phyloP scores from a whole-genome alignment of 2,888 invertebrate species.

The Margaritifera margaritifera region DNA sequence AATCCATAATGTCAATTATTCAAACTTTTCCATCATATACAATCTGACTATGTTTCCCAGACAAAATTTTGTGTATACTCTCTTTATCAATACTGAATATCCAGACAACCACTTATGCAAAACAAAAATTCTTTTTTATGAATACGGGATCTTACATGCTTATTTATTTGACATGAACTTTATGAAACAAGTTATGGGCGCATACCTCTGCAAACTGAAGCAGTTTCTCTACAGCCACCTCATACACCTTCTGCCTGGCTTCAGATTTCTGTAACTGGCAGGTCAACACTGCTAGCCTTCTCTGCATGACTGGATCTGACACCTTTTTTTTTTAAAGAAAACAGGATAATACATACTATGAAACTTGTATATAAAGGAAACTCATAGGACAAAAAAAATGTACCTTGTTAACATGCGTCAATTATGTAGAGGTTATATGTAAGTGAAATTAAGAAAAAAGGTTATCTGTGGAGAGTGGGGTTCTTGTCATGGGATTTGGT shows the following conservation, averaged over 20 bases:
- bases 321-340: conserved; percentile 11
- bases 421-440: too few relatives aligned
- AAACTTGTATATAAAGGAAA: too few relatives aligned
- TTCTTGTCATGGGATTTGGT: too few relatives aligned
- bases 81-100: background rate
- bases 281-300: conserved; percentile 63
- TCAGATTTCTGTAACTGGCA: conserved; percentile 69
- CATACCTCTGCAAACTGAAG: conserved; percentile 66
- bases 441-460: too few relatives aligned
- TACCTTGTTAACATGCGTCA: too few relatives aligned
- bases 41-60: too few relatives aligned
- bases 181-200: background rate
- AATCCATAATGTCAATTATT: too few relatives aligned
- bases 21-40: too few relatives aligned
- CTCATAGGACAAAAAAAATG: too few relatives aligned
- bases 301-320: conserved; percentile 50
- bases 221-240: conserved; percentile 70
- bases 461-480: too few relatives aligned
- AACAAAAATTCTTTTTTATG: background rate
- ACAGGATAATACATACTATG: too few relatives aligned
- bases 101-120: background rate
- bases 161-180: background rate
- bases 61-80: too few relatives aligned
- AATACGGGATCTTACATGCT: background rate
- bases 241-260: conserved; percentile 65